These are phyloP conservation scores for Tubiluchus corallicola DNA, from an alignment of 2,888 invertebrate genomes.

Conservation along the genomic window DNA sequence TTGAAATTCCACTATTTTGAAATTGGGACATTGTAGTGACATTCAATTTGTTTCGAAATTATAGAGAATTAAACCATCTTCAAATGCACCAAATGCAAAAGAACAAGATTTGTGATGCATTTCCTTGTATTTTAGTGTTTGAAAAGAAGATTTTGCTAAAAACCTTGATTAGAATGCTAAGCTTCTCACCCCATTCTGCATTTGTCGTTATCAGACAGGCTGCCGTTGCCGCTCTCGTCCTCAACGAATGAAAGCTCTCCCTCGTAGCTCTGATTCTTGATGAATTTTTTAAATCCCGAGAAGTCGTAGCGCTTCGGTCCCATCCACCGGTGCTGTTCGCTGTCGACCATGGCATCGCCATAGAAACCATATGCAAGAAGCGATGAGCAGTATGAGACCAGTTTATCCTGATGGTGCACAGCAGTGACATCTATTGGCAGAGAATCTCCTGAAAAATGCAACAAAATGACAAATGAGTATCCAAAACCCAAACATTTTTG, in stretches of 20 bases:
- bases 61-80: too few species aligned
- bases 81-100: too few species aligned
- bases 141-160: slow-evolving; percentile 2
- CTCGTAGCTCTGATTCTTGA: slow-evolving; percentile 25
- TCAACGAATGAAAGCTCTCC: slow-evolving; percentile 27
- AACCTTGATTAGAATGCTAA: too few species aligned
- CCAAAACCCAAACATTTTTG: too few species aligned
- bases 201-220: slow-evolving; percentile 21
- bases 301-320: slow-evolving; percentile 64
- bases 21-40: too few species aligned
- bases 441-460: slow-evolving; percentile 39
- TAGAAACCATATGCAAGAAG: slow-evolving; percentile 65
- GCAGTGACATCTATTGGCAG: slow-evolving; percentile 55
- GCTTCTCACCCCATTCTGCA: slow-evolving; percentile 28
- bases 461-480: too few species aligned
- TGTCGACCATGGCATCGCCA: slow-evolving; percentile 58
- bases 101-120: too few species aligned
- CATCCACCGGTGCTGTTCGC: slow-evolving; percentile 64
- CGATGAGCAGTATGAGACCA: slow-evolving; percentile 50
- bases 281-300: slow-evolving; percentile 33
- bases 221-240: too few species aligned
- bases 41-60: too few species aligned
- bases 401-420: slow-evolving; percentile 39
- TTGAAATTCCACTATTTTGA: too few species aligned
- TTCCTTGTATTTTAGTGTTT: slow-evolving; percentile 8